These are phyloP conservation scores for Athalia cordata DNA, from an alignment of 2,888 invertebrate species.

Conservation along the genomic window DNA sequence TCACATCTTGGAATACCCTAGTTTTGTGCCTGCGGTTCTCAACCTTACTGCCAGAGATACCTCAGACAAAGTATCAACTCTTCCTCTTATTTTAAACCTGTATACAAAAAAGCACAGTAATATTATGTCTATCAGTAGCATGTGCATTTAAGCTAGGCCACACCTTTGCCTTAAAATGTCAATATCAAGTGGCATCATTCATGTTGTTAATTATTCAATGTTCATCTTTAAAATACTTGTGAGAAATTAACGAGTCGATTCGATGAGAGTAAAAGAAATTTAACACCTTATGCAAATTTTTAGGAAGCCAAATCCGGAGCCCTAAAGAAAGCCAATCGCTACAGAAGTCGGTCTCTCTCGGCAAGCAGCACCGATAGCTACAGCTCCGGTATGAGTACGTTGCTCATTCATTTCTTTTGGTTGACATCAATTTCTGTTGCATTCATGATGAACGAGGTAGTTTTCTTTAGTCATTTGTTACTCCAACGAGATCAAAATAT, in stretches of 20 bases:
- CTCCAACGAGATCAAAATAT: neutral
- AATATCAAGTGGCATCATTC: conserved; percentile 18
- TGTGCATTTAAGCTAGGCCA: conserved; percentile 22
- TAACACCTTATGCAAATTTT: conserved; percentile 58
- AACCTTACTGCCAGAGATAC: no score
- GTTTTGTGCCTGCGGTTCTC: no score
- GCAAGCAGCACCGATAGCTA: conserved; percentile 97
- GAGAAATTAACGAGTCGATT: conserved; percentile 5
- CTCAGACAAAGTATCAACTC: neutral
- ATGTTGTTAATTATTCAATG: conserved; percentile 12
- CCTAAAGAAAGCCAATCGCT: conserved; percentile 90
- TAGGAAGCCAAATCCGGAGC: conserved; percentile 83
- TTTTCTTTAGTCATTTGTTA: neutral
- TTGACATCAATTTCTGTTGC: conserved; percentile 20
- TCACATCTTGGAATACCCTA: no score
- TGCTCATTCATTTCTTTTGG: conserved; percentile 44
- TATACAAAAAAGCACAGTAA: conserved; percentile 18
- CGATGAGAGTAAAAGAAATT: neutral
- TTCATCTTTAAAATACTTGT: conserved; percentile 2
- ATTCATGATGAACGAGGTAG: neutral
- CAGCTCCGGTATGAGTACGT: conserved; percentile 84
- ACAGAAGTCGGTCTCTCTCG: conserved; percentile 92
- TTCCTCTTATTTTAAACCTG: neutral
- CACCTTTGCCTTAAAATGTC: conserved; percentile 21
- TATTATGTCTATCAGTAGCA: conserved; percentile 42